Percentiles rank a stretch among this genome's conserved stretches.
Evolutionary conservation across 2,113 vertebrate species (phyloP).

Genomic region (Lepisosteus oculatus): DNA sequence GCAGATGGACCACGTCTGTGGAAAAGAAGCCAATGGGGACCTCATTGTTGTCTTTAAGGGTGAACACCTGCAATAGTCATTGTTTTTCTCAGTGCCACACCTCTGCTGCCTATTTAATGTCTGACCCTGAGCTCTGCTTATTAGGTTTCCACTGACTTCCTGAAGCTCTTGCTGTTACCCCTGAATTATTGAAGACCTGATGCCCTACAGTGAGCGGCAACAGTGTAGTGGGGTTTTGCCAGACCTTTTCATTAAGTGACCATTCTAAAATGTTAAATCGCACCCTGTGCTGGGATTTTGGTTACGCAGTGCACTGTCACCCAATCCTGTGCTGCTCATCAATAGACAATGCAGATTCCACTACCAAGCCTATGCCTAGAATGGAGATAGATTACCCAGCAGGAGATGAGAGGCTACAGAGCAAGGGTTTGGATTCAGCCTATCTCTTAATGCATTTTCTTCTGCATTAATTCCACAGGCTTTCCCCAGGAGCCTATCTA

Average conservation of each 20-base stretch:
- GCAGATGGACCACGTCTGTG: too few species aligned
- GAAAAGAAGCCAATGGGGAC: neutral
- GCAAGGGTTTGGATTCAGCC: slow-evolving; percentile 12
- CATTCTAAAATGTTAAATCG: slow-evolving; percentile 16
- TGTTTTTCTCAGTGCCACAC: neutral
- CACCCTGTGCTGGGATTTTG: slow-evolving; percentile 4
- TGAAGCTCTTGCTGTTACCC: neutral
- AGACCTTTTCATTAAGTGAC: neutral
- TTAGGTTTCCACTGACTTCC: neutral
- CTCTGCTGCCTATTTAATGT: neutral
- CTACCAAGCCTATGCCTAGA: neutral
- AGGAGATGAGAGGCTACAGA: neutral
- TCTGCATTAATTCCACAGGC: slow-evolving; percentile 1
- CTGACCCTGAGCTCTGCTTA: neutral
- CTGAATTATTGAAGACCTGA: slow-evolving; percentile 12
- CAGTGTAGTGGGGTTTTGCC: neutral
- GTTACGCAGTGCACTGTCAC: slow-evolving; percentile 1
- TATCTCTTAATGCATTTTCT: slow-evolving; percentile 16
- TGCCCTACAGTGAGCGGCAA: neutral
- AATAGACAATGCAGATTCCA: neutral
- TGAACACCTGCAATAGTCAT: neutral
- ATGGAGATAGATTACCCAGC: neutral
- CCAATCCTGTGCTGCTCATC: neutral
- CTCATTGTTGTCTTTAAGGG: neutral
- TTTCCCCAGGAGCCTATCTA: neutral